Conservation (phyloP, 2,888 invertebrate genomes). For the Amphimallon solstitiale region DNA sequence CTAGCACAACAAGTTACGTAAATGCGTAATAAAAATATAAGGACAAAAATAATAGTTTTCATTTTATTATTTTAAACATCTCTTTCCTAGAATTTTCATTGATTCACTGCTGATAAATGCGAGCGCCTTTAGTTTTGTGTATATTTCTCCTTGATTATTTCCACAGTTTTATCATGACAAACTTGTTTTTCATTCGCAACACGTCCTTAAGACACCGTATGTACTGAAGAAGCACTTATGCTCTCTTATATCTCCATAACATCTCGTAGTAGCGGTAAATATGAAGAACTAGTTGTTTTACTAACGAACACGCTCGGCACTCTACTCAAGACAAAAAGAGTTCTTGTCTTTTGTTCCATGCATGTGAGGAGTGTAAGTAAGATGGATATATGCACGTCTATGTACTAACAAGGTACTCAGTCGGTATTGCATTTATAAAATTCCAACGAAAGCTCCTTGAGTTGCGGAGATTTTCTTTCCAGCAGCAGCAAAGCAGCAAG, state of each 20-base stretch:
- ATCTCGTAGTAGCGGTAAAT: slow-evolving; percentile 13
- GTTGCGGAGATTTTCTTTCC: slow-evolving; percentile 6
- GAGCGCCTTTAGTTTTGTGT: background rate
- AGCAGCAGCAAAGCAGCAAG: background rate
- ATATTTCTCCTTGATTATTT: background rate
- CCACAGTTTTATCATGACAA: background rate
- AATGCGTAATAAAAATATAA: no score
- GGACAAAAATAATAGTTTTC: no score
- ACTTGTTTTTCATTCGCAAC: slow-evolving; percentile 6
- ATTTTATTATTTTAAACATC: no score
- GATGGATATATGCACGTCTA: background rate
- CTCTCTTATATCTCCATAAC: slow-evolving; percentile 11
- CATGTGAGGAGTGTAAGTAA: background rate
- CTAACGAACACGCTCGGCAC: background rate
- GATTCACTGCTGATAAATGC: slow-evolving; percentile 14
- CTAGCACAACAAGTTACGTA: no score
- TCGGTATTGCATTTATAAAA: background rate
- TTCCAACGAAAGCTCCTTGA: slow-evolving; percentile 10
- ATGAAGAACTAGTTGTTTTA: slow-evolving; percentile 22
- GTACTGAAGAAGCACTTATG: background rate
- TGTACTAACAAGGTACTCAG: background rate
- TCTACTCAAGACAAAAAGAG: background rate
- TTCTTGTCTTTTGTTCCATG: background rate
- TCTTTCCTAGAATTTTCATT: no score
- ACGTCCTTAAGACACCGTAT: background rate